Evolutionary conservation across 64 coral and sea anemone species (phyloP), one percentile per base, ranked within the genome.

Genomic region (Porites australiensis): DNA sequence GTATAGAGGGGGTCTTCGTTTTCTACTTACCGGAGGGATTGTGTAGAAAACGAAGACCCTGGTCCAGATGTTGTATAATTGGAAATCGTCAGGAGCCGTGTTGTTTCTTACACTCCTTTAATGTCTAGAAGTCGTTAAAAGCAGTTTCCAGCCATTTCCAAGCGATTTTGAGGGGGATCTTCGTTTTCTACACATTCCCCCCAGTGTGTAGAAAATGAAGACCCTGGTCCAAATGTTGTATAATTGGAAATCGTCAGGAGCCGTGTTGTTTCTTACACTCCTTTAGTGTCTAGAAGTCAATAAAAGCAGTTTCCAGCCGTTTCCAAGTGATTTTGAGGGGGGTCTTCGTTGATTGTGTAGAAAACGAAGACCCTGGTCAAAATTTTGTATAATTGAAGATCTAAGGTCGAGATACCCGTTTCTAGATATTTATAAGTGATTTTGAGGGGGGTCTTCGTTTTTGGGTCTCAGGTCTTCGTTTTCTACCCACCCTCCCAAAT

Each of bases 251-350:
- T 70, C 2, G 66, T 2, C 7, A 60, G 58, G 58, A 60, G 58
- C 58, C 58, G 58, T 60, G 58, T 1, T 2, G 1, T 1, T 60
- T 60, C 58, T 70, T 70, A 70, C 2, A 2, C 66, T 70, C 66
- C 66, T 70, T 70, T 70, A 22, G 20, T 70, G 66, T 70, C 13
- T 70, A 70, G 66, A 22, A 70, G 66, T 70, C 66, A 2, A 2
- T 70, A 70, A 70, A 70, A 70, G 66, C 66, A 70, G 66, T 70
- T 70, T 70, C 66, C 66, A 70, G 66, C 66, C n/a, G 66, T 21
- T 70, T 70, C 66, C 66, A 21, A 70, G 66, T 70, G 66, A 70
- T 70, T 70, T 70, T 70, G 66, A 70, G 66, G 66, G 66, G 66
- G 66, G 11, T 62, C 59, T 16, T 62, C 59, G 59, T 62, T 62